Evolutionary conservation across 2,113 vertebrate genomes (phyloP), one percentile per base, ranked within the genome.

Genomic region (Prunella himalayana): DNA sequence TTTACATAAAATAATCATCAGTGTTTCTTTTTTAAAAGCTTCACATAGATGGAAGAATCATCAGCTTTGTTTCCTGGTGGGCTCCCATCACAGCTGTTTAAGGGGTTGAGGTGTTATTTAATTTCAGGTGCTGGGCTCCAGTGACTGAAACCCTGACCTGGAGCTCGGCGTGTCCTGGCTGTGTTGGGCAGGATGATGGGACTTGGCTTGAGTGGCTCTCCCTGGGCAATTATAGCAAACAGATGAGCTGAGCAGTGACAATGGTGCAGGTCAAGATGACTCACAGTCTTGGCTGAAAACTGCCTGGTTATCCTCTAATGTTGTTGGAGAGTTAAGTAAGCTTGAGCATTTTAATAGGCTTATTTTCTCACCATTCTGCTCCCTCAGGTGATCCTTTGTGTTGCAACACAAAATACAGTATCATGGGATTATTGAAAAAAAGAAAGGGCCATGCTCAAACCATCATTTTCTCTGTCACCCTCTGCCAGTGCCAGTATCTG

Each of bases 341-440:
- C 90, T 63, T 1, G 3, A 91, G 78, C 75, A 73, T 88, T 91
- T 92, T 90, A 95, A 94, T 61, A 54, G 64, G 82, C 54, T 90
- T 90, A 94, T 95, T 95, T 95, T 97, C 96, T 95, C 93, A 95
- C 90, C 71, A 63, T 94, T 95, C 85, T 65, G 63, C 54, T 2
- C 59, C 95, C 93, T 97, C 91, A 94, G 88, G 95, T 96, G 94
- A 94, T 96, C 80, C 91, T 85, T 87, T 80, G 90, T 92, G 80
- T 93, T 82, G 86, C 86, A 94, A 86, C 69, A 95, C 60, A 86
- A 88, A 86, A 71, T 78, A 86, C n/a, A 49, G 3, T 80, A 83
- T 83, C 80, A 31, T 50, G 61, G 76, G 88, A 94, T 84, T 81
- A 71, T 75, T 66, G 35, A 63, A 77, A 49, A 92, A 79, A 45